Percentiles rank a stretch among this genome's conserved stretches.
Evolutionary conservation across 1,140 invertebrate genomes (phyloP).

Genomic region (Oryzaephilus surinamensis): DNA sequence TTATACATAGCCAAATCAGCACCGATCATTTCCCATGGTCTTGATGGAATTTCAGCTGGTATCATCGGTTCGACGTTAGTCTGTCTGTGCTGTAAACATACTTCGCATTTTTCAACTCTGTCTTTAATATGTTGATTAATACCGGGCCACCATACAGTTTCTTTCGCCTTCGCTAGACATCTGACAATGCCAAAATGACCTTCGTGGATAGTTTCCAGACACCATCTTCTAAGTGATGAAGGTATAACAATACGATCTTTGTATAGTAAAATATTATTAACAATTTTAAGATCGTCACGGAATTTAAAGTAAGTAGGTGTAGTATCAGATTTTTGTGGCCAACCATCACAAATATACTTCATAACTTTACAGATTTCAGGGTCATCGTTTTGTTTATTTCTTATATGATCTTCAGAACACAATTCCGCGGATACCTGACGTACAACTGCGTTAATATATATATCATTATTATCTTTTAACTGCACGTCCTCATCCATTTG

Average conservation of each 20-base stretch:
- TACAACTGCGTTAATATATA: not conserved
- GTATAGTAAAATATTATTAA: too few species aligned
- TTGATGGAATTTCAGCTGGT: not conserved
- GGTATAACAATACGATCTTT: too few species aligned
- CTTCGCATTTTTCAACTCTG: constrained; percentile 1
- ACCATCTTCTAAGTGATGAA: too few species aligned
- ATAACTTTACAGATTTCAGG: not conserved
- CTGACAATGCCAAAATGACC: constrained; percentile 3
- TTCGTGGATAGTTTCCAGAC: too few species aligned
- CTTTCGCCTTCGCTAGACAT: not conserved
- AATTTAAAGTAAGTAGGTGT: too few species aligned
- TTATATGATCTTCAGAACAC: not conserved
- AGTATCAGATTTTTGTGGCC: too few species aligned
- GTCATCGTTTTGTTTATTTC: constrained; percentile 1
- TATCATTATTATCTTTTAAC: too few species aligned
- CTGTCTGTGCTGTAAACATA: not conserved
- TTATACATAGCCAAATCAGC: constrained; percentile 1
- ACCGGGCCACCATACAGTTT: constrained; percentile 7
- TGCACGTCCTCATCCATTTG: too few species aligned
- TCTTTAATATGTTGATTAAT: not conserved
- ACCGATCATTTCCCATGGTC: constrained; percentile 5
- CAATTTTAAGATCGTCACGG: not conserved
- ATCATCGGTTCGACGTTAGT: constrained; percentile 3
- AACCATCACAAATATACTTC: too few species aligned
- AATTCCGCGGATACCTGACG: not conserved